Evolutionary conservation across 2,888 invertebrate species (phyloP), one percentile per base, ranked within the genome.

Genomic region (Tenthredo mesomela): DNA sequence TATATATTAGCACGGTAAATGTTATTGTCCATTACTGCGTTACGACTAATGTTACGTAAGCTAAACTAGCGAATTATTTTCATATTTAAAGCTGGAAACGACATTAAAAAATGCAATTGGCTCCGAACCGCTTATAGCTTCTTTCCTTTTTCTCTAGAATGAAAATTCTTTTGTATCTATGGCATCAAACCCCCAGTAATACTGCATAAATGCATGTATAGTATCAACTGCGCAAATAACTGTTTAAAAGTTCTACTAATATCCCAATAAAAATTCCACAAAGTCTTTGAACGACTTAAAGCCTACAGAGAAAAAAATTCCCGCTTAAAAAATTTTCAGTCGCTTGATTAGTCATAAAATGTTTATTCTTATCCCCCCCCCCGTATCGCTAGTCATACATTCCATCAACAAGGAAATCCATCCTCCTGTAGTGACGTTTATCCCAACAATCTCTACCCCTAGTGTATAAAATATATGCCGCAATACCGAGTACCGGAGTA

Each of bases 401-500:
- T 89, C 97, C 98, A 93, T 98, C 97, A 84, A 98, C 96, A 18
- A 98, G 94, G 91, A 97, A 97, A 93, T 98, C 97, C 97, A 98
- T 97, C 91, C 97, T 95, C 87, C 97, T 95, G 90, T 98, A 98
- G 93, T 98, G 97, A 88, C 97, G 95, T 88, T 97, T 97, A 89
- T 96, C 96, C 97, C 97, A 97, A 91, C 97, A 97, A 91, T 97
- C 97, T 88, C 96, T 94, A n/a, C 97, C 96, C 87, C 96, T 94
- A 88, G 96, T 95, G 85, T 96, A 94, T 37, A 96, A 94, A 92
- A 96, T 94, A 85, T 96, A 96, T 25, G 96, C 95, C 77, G 96
- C 94, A 73, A 96, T 94, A 61, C 96, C 95, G 88, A 97, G 95
- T 91, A 97, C 94, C 9, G 97, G 97, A 80, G 97, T 95, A 43